phyloP scores from a whole-genome alignment of 2,113 vertebrate genomes.

The Seriola aureovittata region DNA sequence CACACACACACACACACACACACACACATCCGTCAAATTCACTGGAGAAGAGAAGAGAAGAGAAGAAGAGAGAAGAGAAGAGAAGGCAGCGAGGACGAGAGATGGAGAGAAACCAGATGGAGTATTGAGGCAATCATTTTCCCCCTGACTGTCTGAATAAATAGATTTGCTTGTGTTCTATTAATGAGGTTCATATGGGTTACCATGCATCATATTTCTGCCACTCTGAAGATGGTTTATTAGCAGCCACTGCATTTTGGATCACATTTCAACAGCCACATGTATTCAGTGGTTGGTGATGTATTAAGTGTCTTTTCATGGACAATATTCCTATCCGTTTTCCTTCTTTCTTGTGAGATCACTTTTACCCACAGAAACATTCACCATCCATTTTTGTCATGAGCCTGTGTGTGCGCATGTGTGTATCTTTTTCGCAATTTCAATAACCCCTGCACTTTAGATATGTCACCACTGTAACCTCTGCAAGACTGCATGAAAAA shows the following conservation, averaged over 20 bases:
- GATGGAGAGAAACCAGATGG: constrained; percentile 55
- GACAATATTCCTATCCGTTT: constrained; percentile 67
- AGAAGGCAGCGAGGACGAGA: constrained; percentile 14
- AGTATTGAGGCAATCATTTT: constrained; percentile 74
- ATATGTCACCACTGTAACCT: constrained; percentile 34
- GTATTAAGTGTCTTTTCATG: constrained; percentile 68
- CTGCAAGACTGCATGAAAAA: constrained; percentile 31
- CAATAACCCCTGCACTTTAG: constrained; percentile 19
- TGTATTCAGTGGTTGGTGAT: constrained; percentile 73
- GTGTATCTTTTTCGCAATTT: neutral
- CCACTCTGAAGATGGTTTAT: constrained; percentile 75
- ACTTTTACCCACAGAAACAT: constrained; percentile 31
- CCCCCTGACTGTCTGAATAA: constrained; percentile 78
- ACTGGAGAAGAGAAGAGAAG: neutral
- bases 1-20: neutral
- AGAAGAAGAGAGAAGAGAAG: constrained; percentile 1
- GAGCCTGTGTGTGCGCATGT: neutral
- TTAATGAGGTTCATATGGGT: constrained; percentile 82
- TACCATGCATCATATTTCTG: constrained; percentile 73
- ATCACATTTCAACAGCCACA: constrained; percentile 76
- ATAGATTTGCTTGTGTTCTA: constrained; percentile 82
- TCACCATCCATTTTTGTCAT: neutral
- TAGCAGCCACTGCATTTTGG: constrained; percentile 72
- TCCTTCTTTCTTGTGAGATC: constrained; percentile 41
- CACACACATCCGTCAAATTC: neutral